Evolutionary conservation across 2,113 vertebrate genomes (phyloP).

Genomic region (Meleagris gallopavo): DNA sequence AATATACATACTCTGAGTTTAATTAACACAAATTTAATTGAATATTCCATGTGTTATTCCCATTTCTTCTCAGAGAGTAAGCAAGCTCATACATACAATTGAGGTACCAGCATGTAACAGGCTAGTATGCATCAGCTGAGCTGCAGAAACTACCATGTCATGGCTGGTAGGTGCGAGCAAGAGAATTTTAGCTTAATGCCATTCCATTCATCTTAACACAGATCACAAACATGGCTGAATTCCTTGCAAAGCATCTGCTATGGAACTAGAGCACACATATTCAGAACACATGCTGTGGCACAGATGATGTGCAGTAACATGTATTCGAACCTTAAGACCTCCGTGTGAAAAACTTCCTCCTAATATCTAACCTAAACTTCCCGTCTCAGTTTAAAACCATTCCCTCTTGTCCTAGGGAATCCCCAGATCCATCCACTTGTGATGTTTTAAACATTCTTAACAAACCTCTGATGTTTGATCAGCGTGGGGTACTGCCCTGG

Average conservation of each 20-base stretch:
- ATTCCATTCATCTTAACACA: background rate
- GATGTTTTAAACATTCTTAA: background rate
- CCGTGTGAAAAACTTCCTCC: too few relatives aligned
- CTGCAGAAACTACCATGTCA: background rate
- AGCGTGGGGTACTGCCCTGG: background rate
- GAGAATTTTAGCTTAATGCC: background rate
- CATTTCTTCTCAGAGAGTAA: background rate
- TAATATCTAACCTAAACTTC: too few relatives aligned
- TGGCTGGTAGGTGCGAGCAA: background rate
- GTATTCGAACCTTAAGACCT: background rate
- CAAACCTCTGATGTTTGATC: background rate
- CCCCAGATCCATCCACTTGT: background rate
- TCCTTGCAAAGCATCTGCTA: background rate
- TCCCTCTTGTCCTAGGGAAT: too few relatives aligned
- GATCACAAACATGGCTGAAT: background rate
- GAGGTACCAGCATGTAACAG: background rate
- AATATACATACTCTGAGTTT: background rate
- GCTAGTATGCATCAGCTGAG: background rate
- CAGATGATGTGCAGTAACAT: background rate
- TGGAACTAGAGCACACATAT: background rate
- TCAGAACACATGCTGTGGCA: background rate
- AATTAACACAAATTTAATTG: background rate
- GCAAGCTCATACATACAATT: background rate
- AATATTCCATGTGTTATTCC: background rate
- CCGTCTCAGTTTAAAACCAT: too few relatives aligned